Conservation (phyloP, 2,113 vertebrate genomes). For the Mormyrus iriodes region DNA sequence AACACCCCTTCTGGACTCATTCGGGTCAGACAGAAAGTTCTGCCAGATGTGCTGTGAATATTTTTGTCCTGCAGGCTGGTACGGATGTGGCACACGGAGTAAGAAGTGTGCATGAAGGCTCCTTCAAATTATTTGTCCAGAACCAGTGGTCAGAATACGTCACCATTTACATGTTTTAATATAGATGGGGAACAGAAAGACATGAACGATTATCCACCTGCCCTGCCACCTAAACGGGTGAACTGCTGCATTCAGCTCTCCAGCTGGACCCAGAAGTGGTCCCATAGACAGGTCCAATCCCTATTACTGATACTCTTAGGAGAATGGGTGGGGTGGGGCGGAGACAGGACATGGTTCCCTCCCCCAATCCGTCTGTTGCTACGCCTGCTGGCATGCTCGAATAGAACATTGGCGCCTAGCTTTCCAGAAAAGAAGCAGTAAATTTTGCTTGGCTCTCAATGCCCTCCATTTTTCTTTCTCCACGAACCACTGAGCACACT, state of each 20-base stretch:
- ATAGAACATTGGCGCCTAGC: not conserved
- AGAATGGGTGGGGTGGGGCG: not conserved
- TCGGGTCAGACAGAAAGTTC: not conserved
- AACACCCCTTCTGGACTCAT: not conserved
- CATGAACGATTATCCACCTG: not conserved
- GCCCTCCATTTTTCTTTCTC: not conserved
- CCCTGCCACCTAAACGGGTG: not conserved
- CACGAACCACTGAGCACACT: not conserved
- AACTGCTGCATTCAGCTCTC: not conserved
- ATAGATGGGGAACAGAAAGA: not conserved
- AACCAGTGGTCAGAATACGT: not conserved
- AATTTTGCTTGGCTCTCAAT: not conserved
- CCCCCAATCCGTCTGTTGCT: not conserved
- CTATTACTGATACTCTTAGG: not conserved
- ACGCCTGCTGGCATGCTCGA: not conserved
- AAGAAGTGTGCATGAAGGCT: not conserved
- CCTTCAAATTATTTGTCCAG: not conserved
- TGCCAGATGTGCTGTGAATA: conserved; percentile 5
- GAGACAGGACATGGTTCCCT: not conserved
- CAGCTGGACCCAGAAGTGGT: not conserved
- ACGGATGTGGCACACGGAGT: not conserved
- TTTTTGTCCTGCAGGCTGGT: conserved; percentile 7
- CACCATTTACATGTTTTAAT: not conserved
- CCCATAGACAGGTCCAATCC: not conserved
- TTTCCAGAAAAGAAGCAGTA: not conserved